These are phyloP conservation scores for Drosophila lacicola DNA, from an alignment of 2,888 invertebrate genomes.

Conservation along the genomic window DNA sequence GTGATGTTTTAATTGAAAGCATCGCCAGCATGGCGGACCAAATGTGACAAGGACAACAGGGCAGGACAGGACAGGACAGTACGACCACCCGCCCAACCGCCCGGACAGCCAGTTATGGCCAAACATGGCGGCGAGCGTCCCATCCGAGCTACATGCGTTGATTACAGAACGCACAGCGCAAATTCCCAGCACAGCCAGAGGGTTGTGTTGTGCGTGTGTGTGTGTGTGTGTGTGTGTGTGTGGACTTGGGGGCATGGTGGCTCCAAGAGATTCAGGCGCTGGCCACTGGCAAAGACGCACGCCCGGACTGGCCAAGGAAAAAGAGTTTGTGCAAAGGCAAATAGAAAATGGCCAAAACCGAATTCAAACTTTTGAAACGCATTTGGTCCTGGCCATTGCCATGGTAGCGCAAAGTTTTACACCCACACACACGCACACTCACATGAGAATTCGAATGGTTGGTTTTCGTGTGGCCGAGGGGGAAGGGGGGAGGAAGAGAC, in stretches of 20 bases:
- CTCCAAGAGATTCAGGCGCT: constrained; percentile 2
- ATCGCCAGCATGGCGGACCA: constrained; percentile 62
- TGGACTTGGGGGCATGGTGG: not conserved
- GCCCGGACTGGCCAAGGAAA: constrained; percentile 25
- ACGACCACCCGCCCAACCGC: constrained; percentile 5
- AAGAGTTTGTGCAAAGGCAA: constrained; percentile 38
- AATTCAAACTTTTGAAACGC: constrained; percentile 31
- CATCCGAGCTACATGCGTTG: constrained; percentile 39
- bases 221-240: constrained; percentile 2
- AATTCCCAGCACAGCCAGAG: constrained; percentile 23
- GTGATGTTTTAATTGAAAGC: constrained; percentile 78
- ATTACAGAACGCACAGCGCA: constrained; percentile 33
- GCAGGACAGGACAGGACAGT: no score
- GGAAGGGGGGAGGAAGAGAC: not conserved
- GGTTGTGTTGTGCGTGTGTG: constrained; percentile 1
- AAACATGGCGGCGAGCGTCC: constrained; percentile 68
- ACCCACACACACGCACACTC: constrained; percentile 16
- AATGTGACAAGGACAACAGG: constrained; percentile 41
- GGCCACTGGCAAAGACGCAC: constrained; percentile 8
- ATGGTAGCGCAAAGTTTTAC: constrained; percentile 32
- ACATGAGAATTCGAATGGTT: constrained; percentile 10
- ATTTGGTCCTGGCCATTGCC: constrained; percentile 42
- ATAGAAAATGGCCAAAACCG: constrained; percentile 53
- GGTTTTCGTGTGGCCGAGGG: not conserved
- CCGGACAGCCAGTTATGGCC: constrained; percentile 33